These are phyloP conservation scores for Percopsis transmontana DNA, from an alignment of 2,113 vertebrate genomes.

Conservation along the genomic window DNA sequence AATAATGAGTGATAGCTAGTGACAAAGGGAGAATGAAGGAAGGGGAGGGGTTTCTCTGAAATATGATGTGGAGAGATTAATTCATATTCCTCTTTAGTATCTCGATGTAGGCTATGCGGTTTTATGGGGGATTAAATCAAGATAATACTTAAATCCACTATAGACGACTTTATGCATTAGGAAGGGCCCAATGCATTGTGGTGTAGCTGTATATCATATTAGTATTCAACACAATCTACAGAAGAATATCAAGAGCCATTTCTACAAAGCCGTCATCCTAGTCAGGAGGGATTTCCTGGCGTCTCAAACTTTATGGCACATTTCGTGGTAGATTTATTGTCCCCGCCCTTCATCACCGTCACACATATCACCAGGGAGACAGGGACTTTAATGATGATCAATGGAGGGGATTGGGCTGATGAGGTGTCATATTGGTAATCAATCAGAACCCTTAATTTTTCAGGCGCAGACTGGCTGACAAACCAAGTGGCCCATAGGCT, in stretches of 20 bases:
- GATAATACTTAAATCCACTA: too few species aligned
- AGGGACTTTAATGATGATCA: not conserved
- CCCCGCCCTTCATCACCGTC: not conserved
- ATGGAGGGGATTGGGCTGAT: not conserved
- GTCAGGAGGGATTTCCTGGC: not conserved
- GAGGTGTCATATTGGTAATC: not conserved
- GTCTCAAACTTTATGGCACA: not conserved
- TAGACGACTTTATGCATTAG: too few species aligned
- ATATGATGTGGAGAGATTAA: constrained; percentile 9
- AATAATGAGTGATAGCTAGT: not conserved
- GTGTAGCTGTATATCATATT: too few species aligned
- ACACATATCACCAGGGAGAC: not conserved
- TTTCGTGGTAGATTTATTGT: not conserved
- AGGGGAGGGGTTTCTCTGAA: not conserved
- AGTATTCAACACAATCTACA: not conserved
- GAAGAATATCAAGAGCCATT: not conserved
- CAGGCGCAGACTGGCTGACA: not conserved
- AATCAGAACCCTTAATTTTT: not conserved
- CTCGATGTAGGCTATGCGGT: not conserved
- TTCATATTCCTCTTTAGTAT: constrained; percentile 18
- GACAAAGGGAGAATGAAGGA: not conserved
- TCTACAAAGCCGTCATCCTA: not conserved
- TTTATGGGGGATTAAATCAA: too few species aligned
- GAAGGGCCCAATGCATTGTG: too few species aligned
- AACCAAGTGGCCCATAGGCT: not conserved